Evolutionary conservation across 2,113 vertebrate species (phyloP).

Genomic region (Pongo abelii): DNA sequence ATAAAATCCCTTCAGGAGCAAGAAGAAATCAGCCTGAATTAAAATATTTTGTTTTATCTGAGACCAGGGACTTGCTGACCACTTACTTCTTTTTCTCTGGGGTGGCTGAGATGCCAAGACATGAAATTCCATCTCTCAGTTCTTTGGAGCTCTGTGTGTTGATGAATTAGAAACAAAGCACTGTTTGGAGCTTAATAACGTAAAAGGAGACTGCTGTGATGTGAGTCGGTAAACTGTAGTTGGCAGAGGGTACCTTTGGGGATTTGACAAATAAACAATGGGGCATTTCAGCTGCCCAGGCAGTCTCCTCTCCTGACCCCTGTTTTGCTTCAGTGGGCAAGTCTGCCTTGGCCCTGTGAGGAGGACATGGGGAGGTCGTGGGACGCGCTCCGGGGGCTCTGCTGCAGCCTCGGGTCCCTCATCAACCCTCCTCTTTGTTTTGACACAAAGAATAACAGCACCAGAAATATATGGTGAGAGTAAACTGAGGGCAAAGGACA

Average conservation of each 20-base stretch:
- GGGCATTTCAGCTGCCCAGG: neutral
- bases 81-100: neutral
- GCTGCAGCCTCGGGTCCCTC: neutral
- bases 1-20: neutral
- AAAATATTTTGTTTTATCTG: conserved; percentile 52
- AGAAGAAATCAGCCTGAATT: conserved; percentile 27
- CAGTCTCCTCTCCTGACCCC: neutral
- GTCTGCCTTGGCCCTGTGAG: neutral
- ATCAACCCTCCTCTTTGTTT: neutral
- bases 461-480: neutral
- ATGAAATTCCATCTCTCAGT: neutral
- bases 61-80: neutral
- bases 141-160: neutral
- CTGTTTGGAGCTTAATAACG: neutral
- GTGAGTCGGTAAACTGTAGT: neutral
- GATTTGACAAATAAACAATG: neutral
- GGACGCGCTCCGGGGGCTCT: neutral
- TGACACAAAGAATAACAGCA: too few species aligned
- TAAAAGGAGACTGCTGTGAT: neutral
- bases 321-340: neutral
- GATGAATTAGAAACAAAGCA: neutral
- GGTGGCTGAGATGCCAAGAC: neutral
- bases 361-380: neutral
- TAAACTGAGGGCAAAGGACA: neutral
- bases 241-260: neutral